phyloP scores from a whole-genome alignment of 2,113 vertebrate species.

The Petromus typicus region DNA sequence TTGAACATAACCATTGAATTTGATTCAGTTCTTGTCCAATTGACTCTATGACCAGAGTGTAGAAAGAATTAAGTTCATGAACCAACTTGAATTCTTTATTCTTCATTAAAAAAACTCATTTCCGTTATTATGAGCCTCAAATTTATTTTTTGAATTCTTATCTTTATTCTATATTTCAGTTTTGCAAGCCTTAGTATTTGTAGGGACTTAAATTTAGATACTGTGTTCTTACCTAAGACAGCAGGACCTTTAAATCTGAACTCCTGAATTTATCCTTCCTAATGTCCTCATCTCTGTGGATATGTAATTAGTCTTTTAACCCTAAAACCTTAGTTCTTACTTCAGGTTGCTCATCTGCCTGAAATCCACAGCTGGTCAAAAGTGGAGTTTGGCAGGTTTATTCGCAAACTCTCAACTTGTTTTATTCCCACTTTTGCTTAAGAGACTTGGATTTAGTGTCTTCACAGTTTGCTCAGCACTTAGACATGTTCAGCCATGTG shows the following conservation, averaged over 20 bases:
- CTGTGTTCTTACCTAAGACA: not conserved
- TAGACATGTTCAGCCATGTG: not conserved
- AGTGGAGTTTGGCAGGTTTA: not conserved
- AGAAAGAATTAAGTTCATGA: not conserved
- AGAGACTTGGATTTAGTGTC: not conserved
- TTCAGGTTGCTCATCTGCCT: not conserved
- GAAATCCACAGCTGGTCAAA: not conserved
- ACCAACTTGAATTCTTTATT: not conserved
- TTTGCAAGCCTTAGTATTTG: not conserved
- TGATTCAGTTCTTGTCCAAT: not conserved
- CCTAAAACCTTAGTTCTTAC: not conserved
- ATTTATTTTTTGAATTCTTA: not conserved
- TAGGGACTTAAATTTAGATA: not conserved
- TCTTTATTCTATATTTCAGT: not conserved
- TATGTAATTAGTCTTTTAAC: not conserved
- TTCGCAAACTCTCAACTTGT: not conserved
- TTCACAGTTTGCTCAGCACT: not conserved
- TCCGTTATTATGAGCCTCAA: not conserved
- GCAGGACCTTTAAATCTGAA: not conserved
- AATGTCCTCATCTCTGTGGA: constrained; percentile 11
- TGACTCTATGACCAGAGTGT: not conserved
- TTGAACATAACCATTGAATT: not conserved
- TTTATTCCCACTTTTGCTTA: not conserved
- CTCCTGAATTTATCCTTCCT: not conserved
- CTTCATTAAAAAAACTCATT: not conserved